These are phyloP conservation scores for Parapristionchus giblindavisi DNA, from an alignment of 2,888 invertebrate genomes.

Conservation along the genomic window DNA sequence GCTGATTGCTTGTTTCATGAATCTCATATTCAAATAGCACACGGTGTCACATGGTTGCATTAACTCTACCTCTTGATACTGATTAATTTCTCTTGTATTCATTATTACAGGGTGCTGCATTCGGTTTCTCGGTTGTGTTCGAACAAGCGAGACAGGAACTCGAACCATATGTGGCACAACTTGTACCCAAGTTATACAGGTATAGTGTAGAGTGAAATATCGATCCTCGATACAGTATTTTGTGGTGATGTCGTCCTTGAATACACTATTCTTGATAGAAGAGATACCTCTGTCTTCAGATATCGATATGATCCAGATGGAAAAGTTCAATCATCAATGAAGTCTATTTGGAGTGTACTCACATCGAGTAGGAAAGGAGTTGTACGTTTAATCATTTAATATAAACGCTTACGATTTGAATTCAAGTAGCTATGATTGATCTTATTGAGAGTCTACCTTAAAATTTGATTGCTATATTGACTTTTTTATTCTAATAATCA, in stretches of 20 bases:
- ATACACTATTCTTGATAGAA: neutral
- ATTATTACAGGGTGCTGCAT: constrained; percentile 81
- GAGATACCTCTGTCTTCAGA: constrained; percentile 24
- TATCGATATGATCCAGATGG: constrained; percentile 92
- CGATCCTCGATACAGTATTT: neutral
- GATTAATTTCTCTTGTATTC: neutral
- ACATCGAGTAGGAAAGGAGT: constrained; percentile 80
- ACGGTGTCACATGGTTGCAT: neutral
- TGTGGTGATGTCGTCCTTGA: neutral
- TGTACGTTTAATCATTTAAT: constrained; percentile 4
- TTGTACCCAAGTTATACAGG: constrained; percentile 83
- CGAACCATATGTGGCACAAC: constrained; percentile 82
- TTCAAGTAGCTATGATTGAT: constrained; percentile 10
- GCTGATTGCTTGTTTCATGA: neutral
- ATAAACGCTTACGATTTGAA: constrained; percentile 24
- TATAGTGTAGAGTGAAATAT: constrained; percentile 21
- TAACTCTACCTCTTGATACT: neutral
- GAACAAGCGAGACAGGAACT: constrained; percentile 85
- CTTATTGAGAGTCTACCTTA: constrained; percentile 43
- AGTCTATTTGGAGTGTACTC: constrained; percentile 89
- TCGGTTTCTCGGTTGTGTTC: constrained; percentile 88
- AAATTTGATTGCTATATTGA: too few species aligned
- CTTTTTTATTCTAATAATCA: too few species aligned
- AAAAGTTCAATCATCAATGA: constrained; percentile 90
- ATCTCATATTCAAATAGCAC: neutral